Conservation (phyloP, 2,888 invertebrate genomes). For the Drosophila leonis region DNA sequence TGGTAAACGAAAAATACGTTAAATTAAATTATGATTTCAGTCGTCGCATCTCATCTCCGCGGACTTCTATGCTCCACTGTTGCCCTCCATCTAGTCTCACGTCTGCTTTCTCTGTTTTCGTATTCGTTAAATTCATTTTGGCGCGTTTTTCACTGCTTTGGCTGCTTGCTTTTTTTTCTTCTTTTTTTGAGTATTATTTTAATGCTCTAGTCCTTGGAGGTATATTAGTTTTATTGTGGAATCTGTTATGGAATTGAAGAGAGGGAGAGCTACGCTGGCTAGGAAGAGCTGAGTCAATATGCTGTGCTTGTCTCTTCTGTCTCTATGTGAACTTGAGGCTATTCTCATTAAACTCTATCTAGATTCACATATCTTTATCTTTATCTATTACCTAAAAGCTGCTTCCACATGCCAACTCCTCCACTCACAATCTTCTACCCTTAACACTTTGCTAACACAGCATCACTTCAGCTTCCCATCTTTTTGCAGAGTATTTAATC, state of each 20-base stretch:
- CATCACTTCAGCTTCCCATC: neutral
- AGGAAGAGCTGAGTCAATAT: neutral
- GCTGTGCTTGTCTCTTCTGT: neutral
- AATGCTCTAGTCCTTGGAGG: neutral
- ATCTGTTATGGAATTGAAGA: neutral
- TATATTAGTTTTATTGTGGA: neutral
- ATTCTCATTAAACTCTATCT: neutral
- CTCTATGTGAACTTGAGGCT: neutral
- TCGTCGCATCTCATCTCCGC: slow-evolving; percentile 24
- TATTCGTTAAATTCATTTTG: slow-evolving; percentile 73
- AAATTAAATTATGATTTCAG: slow-evolving; percentile 82
- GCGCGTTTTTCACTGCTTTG: slow-evolving; percentile 42
- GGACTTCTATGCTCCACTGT: neutral
- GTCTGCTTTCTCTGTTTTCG: slow-evolving; percentile 46
- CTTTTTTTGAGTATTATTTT: slow-evolving; percentile 15
- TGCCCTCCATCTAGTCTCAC: slow-evolving; percentile 10
- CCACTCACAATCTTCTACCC: neutral
- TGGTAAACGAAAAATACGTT: slow-evolving; percentile 72
- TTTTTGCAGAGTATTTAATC: neutral
- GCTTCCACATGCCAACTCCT: neutral
- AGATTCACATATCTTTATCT: neutral
- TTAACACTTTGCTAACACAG: neutral
- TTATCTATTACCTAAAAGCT: neutral
- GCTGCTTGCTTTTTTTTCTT: neutral
- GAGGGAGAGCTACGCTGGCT: neutral